A percentile compares a stretch with the other conserved stretches of the same genome.
phyloP scores from a whole-genome alignment of 2,888 invertebrate genomes.

The Mythimna ferrago region DNA sequence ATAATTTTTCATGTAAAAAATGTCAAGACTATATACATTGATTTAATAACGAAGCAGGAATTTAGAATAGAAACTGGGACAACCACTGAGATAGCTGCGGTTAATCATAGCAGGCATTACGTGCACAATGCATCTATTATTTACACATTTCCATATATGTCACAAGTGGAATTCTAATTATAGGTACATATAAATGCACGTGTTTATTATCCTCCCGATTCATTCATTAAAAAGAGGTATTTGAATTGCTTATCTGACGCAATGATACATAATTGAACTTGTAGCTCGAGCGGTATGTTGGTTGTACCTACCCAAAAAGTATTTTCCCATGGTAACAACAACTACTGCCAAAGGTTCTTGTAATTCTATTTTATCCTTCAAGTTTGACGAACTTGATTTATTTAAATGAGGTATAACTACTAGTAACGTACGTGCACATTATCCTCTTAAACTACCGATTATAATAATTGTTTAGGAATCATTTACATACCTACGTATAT shows the following conservation, averaged over 20 bases:
- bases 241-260: not conserved
- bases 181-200: constrained; percentile 8
- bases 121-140: not conserved
- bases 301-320: not conserved
- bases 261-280: not conserved
- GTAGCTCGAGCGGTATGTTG: not conserved
- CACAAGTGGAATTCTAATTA: constrained; percentile 5
- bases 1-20: not conserved
- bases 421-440: constrained; percentile 10
- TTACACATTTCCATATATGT: not conserved
- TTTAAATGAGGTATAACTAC: constrained; percentile 26
- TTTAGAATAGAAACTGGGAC: constrained; percentile 7
- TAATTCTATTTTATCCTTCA: not conserved
- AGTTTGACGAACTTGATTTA: constrained; percentile 15
- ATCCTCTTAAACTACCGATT: constrained; percentile 31
- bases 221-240: constrained; percentile 10
- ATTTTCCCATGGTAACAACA: not conserved
- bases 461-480: constrained; percentile 15
- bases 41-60: constrained; percentile 1
- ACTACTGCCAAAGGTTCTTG: not conserved
- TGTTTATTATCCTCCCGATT: constrained; percentile 33
- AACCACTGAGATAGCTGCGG: not conserved
- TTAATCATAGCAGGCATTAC: constrained; percentile 4
- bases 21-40: not conserved
- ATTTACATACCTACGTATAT: constrained; percentile 9